Conservation (phyloP, 2,113 vertebrate genomes). For the Symphodus melops region DNA sequence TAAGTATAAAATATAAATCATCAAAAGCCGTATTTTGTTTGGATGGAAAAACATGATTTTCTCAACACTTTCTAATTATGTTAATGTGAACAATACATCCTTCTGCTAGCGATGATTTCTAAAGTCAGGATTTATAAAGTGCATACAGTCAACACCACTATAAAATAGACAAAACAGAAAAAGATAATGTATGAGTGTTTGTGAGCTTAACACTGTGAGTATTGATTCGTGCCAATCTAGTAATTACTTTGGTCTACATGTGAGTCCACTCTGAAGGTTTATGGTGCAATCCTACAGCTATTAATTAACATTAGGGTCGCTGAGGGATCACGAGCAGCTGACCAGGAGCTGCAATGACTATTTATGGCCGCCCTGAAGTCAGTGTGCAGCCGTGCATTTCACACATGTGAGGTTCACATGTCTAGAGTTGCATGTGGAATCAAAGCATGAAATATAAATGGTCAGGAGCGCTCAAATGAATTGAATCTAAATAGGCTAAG, state of each 20-base stretch:
- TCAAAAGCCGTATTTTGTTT: no score
- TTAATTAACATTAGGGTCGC: conserved; percentile 81
- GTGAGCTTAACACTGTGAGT: conserved; percentile 47
- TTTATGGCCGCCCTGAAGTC: conserved; percentile 71
- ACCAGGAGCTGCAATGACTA: conserved; percentile 62
- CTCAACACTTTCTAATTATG: no score
- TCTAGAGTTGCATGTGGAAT: conserved; percentile 2
- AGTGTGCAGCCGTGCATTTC: conserved; percentile 41
- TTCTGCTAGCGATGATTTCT: not conserved
- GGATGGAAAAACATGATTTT: no score
- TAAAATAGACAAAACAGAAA: not conserved
- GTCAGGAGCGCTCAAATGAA: conserved; percentile 24
- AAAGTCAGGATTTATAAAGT: not conserved
- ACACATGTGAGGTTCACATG: conserved; percentile 15
- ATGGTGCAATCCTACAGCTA: conserved; percentile 68
- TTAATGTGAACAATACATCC: not conserved
- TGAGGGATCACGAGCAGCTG: conserved; percentile 68
- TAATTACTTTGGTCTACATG: conserved; percentile 77
- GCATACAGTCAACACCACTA: not conserved
- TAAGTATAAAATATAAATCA: no score
- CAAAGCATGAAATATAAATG: conserved; percentile 17
- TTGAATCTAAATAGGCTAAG: conserved; percentile 37
- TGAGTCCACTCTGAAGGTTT: conserved; percentile 74
- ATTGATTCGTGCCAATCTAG: conserved; percentile 80
- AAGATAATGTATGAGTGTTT: conserved; percentile 15